phyloP scores from a whole-genome alignment of 2,113 vertebrate species.

The Atlantisia rogersi region DNA sequence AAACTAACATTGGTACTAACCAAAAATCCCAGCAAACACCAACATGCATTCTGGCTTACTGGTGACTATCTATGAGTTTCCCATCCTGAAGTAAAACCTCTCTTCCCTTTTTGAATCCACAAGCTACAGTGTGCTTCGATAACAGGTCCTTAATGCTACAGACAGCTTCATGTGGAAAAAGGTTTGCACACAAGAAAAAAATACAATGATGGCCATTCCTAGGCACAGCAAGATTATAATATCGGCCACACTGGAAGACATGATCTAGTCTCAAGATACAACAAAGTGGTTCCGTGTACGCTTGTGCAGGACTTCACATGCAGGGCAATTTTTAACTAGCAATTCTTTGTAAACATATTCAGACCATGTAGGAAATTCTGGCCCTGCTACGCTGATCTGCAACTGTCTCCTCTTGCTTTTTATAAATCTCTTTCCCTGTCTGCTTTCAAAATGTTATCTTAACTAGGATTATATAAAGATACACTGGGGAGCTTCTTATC shows the following conservation, averaged over 20 bases:
- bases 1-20: background rate
- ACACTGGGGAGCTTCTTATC: conserved; percentile 62
- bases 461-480: conserved; percentile 64
- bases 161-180: background rate
- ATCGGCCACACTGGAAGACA: background rate
- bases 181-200: background rate
- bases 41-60: background rate
- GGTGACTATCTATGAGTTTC: background rate
- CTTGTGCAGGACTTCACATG: background rate
- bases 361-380: conserved; percentile 8
- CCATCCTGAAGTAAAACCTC: background rate
- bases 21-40: background rate
- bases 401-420: conserved; percentile 55
- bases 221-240: background rate
- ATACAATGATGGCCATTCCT: background rate
- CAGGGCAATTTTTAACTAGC: conserved; percentile 1
- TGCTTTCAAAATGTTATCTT: conserved; percentile 71
- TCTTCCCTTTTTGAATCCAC: background rate
- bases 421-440: conserved; percentile 57
- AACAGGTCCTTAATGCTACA: background rate
- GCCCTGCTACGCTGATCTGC: conserved; percentile 50
- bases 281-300: background rate
- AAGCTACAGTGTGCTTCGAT: background rate
- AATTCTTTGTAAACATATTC: conserved; percentile 17
- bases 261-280: background rate